phyloP scores from a whole-genome alignment of 1,140 invertebrate genomes.

The Apis dorsata region DNA sequence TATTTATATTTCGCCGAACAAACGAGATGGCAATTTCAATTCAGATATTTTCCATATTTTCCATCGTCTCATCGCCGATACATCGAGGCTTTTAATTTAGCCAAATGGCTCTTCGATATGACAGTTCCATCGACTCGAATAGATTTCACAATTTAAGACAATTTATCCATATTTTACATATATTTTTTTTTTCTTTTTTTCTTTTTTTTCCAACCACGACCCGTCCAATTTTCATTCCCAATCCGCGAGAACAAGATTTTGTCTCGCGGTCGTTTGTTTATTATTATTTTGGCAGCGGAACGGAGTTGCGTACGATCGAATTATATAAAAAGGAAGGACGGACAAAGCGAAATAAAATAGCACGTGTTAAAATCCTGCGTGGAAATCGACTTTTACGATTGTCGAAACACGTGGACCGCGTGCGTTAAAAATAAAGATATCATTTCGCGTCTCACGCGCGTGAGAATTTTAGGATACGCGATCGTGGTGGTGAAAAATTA shows the following conservation, averaged over 20 bases:
- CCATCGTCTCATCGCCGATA: background rate
- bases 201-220: background rate
- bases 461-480: no score
- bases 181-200: background rate
- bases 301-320: no score
- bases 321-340: no score
- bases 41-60: background rate
- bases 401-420: no score
- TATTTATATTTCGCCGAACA: background rate
- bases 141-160: background rate
- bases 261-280: no score
- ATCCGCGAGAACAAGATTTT: background rate
- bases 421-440: no score
- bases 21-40: background rate
- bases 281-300: no score
- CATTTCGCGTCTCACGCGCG: no score
- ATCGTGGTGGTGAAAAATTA: no score
- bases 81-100: background rate
- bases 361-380: no score
- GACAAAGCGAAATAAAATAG: no score
- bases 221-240: background rate
- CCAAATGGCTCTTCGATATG: background rate
- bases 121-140: background rate
- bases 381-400: no score
- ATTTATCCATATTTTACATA: background rate